Evolutionary conservation across 2,113 vertebrate genomes (phyloP).

Genomic region (Kryptolebias marmoratus): DNA sequence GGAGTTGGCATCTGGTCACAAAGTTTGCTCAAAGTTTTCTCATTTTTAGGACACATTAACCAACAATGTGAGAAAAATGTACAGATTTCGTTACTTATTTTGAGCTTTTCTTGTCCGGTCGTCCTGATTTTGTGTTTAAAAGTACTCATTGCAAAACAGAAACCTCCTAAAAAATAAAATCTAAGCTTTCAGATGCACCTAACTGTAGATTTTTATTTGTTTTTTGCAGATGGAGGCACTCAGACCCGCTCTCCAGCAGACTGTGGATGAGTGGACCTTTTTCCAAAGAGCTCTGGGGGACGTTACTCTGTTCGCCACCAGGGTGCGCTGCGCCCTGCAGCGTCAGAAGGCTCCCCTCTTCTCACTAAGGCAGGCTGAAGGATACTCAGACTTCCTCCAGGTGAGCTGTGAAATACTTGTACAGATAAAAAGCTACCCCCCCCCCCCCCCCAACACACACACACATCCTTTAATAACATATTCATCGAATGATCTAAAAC

Average conservation of each 20-base stretch:
- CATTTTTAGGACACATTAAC: too few species aligned
- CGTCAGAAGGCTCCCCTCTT: slow-evolving; percentile 70
- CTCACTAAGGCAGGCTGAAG: slow-evolving; percentile 79
- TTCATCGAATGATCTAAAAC: neutral
- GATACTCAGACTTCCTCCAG: slow-evolving; percentile 82
- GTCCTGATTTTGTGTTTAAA: too few species aligned
- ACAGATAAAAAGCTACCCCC: neutral
- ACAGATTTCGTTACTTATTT: too few species aligned
- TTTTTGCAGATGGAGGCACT: slow-evolving; percentile 71
- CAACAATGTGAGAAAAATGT: too few species aligned
- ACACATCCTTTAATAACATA: neutral
- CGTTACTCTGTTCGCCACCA: slow-evolving; percentile 69
- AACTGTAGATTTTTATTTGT: neutral
- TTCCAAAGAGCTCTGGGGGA: slow-evolving; percentile 78
- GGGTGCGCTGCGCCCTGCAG: slow-evolving; percentile 76
- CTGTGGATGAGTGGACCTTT: slow-evolving; percentile 75
- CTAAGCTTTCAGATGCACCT: neutral
- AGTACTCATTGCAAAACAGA: neutral
- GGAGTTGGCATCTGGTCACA: too few species aligned
- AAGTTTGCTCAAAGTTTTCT: too few species aligned
- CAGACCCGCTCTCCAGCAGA: slow-evolving; percentile 66
- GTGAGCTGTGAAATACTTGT: slow-evolving; percentile 69
- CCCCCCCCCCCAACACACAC: neutral
- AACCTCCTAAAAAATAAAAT: neutral
- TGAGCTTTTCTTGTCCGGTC: too few species aligned